Evolutionary conservation across 2,113 vertebrate genomes (phyloP), one percentile per base, ranked within the genome.

Genomic region (Tiliqua scincoides): DNA sequence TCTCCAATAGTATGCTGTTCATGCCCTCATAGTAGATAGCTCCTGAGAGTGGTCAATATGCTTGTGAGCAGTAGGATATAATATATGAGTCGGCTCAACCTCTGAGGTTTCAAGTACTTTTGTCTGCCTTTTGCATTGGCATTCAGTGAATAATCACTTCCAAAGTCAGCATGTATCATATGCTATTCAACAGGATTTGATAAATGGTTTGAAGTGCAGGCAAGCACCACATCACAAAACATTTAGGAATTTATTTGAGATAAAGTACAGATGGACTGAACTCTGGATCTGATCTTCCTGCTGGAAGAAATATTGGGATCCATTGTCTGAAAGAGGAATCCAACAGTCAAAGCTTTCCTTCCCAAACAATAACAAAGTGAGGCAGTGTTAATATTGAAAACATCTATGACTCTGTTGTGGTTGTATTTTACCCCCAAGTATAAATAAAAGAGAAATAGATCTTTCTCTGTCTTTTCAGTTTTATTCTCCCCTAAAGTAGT

Each of bases 221-320:
- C 35, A 82, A 30, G 30, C 1, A 89, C 87, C 79, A 59, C 4
- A 89, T 87, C 79, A 71, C 71, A 68, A 89, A 91, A 89, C 73
- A 70, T 0, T 87, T 10, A 78, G 81, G 86, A 91, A 92, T 15
- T 25, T 0, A 67, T 83, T 82, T 88, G 72, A 93, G 90, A 90
- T 88, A 94, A 89, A 88, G 86, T 89, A 91, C 91, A 93, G 89
- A 93, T 93, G 85, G 71, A 91, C 91, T 88, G 74, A 70, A 91
- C 86, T 74, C 91, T 93, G 91, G 77, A 83, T 90, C 88, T 90
- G 74, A 83, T 88, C 82, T 54, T 94, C 91, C 85, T 89, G 89
- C 77, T 90, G 85, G 87, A 91, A 84, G 89, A 85, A 68, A 83
- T 79, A 83, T 79, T 94, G 85, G 92, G 83, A 90, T 86, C 91